Percentiles rank a stretch among this genome's conserved stretches.
Conservation (phyloP, 2,113 vertebrate species). For the Hipposideros armiger region DNA sequence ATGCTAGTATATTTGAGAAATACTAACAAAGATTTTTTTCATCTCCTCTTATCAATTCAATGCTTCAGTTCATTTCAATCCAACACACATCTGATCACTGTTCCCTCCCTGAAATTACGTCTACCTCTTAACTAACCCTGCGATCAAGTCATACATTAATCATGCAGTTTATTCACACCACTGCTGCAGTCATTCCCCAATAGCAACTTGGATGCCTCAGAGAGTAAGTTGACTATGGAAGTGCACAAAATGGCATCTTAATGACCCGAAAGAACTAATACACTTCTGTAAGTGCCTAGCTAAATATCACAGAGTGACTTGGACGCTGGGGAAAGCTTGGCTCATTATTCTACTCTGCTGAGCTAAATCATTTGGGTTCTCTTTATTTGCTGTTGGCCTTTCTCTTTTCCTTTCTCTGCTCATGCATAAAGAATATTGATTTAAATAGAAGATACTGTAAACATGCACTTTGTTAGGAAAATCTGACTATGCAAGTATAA, state of each 20-base stretch:
- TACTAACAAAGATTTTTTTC: neutral
- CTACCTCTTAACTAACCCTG: constrained; percentile 59
- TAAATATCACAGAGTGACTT: constrained; percentile 78
- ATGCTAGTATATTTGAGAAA: neutral
- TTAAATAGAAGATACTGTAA: constrained; percentile 81
- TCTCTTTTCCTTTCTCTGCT: constrained; percentile 77
- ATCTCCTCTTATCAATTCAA: neutral
- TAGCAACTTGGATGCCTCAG: constrained; percentile 5
- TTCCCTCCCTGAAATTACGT: constrained; percentile 67
- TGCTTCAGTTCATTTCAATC: constrained; percentile 51
- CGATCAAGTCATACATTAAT: constrained; percentile 69
- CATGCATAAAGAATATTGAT: constrained; percentile 82
- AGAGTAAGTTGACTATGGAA: constrained; percentile 46
- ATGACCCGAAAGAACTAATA: constrained; percentile 74
- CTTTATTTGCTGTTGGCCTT: constrained; percentile 78
- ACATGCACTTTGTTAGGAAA: constrained; percentile 77
- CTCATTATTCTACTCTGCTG: constrained; percentile 80
- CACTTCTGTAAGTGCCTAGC: constrained; percentile 65
- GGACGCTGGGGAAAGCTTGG: neutral
- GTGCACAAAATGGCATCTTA: constrained; percentile 67
- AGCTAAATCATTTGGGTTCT: constrained; percentile 74
- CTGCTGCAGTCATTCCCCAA: neutral
- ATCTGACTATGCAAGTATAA: constrained; percentile 77
- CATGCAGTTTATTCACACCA: constrained; percentile 17
- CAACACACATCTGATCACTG: constrained; percentile 36